phyloP scores from a whole-genome alignment of 2,113 vertebrate species.

The Raphicerus campestris region DNA sequence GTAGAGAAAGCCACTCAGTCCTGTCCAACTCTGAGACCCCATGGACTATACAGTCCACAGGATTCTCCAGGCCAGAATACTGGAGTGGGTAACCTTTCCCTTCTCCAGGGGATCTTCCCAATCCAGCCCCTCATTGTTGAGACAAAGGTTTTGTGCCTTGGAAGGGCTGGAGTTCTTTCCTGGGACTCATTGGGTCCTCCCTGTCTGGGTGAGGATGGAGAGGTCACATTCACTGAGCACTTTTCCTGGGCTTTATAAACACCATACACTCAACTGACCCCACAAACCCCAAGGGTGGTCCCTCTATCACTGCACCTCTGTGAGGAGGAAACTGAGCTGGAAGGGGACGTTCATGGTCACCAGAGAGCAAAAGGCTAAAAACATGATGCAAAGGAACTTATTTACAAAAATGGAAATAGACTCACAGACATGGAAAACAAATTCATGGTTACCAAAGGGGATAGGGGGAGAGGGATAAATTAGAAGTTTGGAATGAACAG shows the following conservation, averaged over 20 bases:
- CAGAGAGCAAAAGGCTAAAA: neutral
- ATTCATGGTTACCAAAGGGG: neutral
- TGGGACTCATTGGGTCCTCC: neutral
- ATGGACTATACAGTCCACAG: neutral
- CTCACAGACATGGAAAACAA: neutral
- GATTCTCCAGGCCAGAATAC: neutral
- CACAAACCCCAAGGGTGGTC: too few species aligned
- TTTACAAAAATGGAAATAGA: neutral
- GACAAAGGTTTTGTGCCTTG: neutral
- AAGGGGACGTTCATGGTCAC: neutral
- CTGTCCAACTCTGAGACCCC: neutral
- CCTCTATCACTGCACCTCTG: neutral
- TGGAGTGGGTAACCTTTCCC: neutral
- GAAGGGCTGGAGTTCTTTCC: neutral
- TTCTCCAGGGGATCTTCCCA: neutral
- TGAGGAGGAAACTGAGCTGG: neutral
- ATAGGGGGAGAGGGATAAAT: neutral
- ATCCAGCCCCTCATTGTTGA: neutral
- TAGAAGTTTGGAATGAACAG: neutral
- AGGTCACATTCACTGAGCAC: rapidly evolving
- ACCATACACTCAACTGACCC: rapidly evolving
- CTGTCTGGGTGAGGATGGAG: rapidly evolving
- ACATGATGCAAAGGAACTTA: neutral
- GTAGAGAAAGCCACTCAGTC: neutral
- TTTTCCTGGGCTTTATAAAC: neutral